phyloP scores from a whole-genome alignment of 2,113 vertebrate species.

The Takifugu flavidus region DNA sequence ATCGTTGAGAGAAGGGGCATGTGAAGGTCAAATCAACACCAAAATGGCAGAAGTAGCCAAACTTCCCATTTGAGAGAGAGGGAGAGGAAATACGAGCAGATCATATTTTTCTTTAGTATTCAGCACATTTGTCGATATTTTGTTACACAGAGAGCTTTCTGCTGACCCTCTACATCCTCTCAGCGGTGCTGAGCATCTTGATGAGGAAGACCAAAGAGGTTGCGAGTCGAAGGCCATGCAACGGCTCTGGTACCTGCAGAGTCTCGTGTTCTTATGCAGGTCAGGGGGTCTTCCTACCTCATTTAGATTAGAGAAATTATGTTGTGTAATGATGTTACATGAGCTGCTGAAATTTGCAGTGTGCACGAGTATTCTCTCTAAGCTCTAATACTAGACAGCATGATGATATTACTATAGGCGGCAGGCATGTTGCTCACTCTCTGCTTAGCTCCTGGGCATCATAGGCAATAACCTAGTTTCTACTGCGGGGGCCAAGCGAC shows the following conservation, averaged over 20 bases:
- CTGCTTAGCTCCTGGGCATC: constrained; percentile 54
- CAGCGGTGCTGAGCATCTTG: constrained; percentile 20
- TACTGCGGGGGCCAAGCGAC: constrained; percentile 32
- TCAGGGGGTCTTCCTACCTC: not conserved
- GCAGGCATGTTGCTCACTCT: constrained; percentile 57
- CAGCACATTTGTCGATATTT: constrained; percentile 12
- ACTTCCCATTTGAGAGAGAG: not conserved
- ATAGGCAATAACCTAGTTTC: constrained; percentile 67
- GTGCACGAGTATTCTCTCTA: constrained; percentile 13
- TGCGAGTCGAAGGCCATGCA: not conserved
- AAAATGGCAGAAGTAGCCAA: constrained; percentile 11
- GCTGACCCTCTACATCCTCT: constrained; percentile 25
- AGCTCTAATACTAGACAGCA: constrained; percentile 43
- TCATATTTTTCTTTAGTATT: constrained; percentile 14
- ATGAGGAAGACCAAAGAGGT: constrained; percentile 5
- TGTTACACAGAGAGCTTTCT: constrained; percentile 22
- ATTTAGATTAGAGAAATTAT: not conserved
- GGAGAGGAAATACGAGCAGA: not conserved
- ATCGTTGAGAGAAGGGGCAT: not conserved
- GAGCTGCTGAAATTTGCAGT: constrained; percentile 6
- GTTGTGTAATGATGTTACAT: not conserved
- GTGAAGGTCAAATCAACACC: constrained; percentile 33
- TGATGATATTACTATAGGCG: constrained; percentile 57
- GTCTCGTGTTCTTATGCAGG: too few relatives aligned
- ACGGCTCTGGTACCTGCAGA: not conserved